These are phyloP conservation scores for Ophion costatus DNA, from an alignment of 2,888 invertebrate genomes.

Conservation along the genomic window DNA sequence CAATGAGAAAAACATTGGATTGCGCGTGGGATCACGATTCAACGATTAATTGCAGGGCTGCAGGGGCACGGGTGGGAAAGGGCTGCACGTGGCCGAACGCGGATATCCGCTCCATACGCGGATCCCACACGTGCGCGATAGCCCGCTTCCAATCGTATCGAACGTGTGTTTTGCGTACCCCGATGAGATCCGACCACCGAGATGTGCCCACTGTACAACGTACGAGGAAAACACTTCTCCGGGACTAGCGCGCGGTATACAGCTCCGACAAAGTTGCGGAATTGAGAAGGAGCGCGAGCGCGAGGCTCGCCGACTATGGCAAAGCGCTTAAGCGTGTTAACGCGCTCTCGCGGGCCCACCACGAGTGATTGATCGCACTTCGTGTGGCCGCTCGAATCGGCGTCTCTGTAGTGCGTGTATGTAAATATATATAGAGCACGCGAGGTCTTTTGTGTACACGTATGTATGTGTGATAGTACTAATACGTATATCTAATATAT, in stretches of 20 bases:
- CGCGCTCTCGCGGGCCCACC: constrained; percentile 66
- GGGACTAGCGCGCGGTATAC: neutral
- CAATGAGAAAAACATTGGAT: too few relatives aligned
- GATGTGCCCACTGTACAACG: constrained; percentile 26
- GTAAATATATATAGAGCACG: neutral
- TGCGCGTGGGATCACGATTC: too few relatives aligned
- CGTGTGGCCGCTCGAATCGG: constrained; percentile 63
- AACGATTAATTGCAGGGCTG: too few relatives aligned
- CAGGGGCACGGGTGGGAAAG: constrained; percentile 5
- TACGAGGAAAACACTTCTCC: constrained; percentile 35
- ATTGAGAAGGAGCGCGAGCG: constrained; percentile 40
- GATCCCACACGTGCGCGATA: neutral
- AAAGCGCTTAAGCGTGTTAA: constrained; percentile 77
- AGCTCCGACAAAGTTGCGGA: neutral
- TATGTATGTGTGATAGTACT: neutral
- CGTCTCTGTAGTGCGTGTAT: neutral
- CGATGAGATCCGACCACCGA: constrained; percentile 30
- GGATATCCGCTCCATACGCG: neutral
- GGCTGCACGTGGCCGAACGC: neutral
- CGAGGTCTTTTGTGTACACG: neutral
- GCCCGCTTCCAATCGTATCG: neutral
- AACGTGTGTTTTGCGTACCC: neutral
- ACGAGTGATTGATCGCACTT: constrained; percentile 79
- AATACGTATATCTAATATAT: too few relatives aligned
- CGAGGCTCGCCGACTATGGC: constrained; percentile 63